Conservation (phyloP, 2,113 vertebrate species). For the Apteryx mantelli region DNA sequence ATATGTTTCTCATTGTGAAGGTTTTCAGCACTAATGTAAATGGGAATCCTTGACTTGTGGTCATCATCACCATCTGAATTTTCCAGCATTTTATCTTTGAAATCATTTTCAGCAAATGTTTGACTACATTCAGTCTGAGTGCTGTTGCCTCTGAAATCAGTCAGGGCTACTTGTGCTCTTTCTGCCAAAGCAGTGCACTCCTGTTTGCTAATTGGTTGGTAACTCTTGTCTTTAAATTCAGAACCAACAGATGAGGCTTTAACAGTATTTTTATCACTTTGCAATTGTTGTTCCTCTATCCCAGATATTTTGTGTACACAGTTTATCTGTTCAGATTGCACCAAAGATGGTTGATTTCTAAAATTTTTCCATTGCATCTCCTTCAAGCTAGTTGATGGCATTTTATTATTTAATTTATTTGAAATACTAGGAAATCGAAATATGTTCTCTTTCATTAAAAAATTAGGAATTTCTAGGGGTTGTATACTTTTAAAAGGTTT, state of each 20-base stretch:
- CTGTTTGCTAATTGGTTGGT: background rate
- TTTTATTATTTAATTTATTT: constrained; percentile 7
- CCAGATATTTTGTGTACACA: background rate
- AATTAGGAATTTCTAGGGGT: constrained; percentile 32
- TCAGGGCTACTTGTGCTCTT: background rate
- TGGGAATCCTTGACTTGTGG: background rate
- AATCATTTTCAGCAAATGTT: background rate
- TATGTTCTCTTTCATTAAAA: constrained; percentile 5
- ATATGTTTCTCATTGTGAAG: background rate
- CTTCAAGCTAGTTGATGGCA: constrained; percentile 11
- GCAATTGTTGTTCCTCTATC: constrained; percentile 9
- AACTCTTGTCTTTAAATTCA: background rate
- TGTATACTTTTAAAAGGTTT: constrained; percentile 23
- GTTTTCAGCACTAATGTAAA: background rate
- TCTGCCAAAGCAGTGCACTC: background rate
- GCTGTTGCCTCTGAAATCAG: background rate
- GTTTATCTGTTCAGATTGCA: background rate
- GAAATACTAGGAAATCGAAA: background rate
- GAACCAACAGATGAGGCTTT: background rate
- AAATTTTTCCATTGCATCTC: background rate
- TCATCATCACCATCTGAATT: constrained; percentile 11
- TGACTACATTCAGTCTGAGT: background rate
- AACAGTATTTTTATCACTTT: background rate
- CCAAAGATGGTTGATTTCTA: background rate
- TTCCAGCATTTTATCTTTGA: background rate